Conservation (phyloP, 2,888 invertebrate genomes). For the Allolobophora icterica region DNA sequence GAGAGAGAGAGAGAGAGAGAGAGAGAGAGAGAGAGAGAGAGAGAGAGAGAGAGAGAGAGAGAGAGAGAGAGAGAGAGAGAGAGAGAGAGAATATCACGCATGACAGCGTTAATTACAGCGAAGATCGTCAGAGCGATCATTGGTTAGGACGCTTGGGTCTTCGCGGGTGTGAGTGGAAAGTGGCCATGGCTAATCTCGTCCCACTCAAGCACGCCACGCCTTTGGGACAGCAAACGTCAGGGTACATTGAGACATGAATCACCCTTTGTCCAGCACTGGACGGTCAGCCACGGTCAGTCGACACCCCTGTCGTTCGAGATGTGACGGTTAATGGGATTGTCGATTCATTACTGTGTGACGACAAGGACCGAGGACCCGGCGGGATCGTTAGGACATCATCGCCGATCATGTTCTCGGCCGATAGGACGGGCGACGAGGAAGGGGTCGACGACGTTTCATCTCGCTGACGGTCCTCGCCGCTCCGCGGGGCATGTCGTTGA, state of each 20-base stretch:
- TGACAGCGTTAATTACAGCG: slow-evolving; percentile 9
- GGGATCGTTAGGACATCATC: slow-evolving; percentile 5
- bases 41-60: no score
- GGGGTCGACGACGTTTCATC: neutral
- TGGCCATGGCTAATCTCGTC: neutral
- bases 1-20: no score
- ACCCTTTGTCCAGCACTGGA: neutral
- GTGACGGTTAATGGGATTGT: slow-evolving; percentile 17
- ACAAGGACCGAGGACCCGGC: neutral
- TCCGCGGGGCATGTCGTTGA: neutral
- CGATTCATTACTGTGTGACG: neutral
- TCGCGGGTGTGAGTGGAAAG: neutral
- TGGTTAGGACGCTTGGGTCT: neutral
- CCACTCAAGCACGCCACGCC: neutral
- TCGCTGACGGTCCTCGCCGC: neutral
- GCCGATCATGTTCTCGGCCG: neutral
- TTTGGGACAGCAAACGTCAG: neutral
- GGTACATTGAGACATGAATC: neutral
- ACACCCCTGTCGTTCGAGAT: no score
- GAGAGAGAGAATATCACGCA: neutral
- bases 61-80: no score
- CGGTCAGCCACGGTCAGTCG: neutral
- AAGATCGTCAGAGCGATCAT: neutral
- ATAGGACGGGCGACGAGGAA: neutral
- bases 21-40: no score